Evolutionary conservation across 2,888 invertebrate genomes (phyloP).

Genomic region (Lasioglossum vierecki): DNA sequence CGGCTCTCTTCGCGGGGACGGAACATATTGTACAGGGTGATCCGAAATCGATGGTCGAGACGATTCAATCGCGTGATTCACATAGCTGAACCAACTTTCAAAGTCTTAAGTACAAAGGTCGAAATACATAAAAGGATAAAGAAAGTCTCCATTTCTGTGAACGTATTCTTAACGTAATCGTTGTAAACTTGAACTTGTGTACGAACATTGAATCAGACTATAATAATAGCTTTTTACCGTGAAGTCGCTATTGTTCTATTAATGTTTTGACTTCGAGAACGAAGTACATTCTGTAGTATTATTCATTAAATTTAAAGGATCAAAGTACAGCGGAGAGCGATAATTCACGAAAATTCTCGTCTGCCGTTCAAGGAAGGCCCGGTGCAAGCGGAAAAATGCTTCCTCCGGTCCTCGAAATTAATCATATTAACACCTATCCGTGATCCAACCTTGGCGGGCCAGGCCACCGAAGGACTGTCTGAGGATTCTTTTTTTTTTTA

Average conservation of each 20-base stretch:
- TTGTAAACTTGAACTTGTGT: no score
- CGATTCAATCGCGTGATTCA: background rate
- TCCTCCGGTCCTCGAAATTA: constrained; percentile 3
- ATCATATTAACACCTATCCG: background rate
- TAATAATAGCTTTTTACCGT: background rate
- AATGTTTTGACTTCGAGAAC: background rate
- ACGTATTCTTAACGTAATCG: no score
- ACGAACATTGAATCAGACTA: background rate
- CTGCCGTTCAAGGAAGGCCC: background rate
- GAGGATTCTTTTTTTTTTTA: background rate
- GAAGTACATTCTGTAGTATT: background rate
- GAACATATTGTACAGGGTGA: constrained; percentile 1
- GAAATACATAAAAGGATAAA: no score
- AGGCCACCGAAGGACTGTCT: background rate
- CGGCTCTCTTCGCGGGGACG: background rate
- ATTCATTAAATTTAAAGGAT: background rate
- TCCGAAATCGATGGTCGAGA: background rate
- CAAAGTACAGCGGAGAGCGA: background rate
- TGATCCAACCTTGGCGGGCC: background rate
- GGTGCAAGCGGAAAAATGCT: background rate
- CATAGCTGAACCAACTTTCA: background rate
- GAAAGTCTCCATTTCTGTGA: no score
- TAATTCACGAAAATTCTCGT: background rate
- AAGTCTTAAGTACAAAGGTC: no score
- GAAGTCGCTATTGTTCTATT: background rate